These are phyloP conservation scores for Branchellion lobata DNA, from an alignment of 2,888 invertebrate species.

Conservation along the genomic window DNA sequence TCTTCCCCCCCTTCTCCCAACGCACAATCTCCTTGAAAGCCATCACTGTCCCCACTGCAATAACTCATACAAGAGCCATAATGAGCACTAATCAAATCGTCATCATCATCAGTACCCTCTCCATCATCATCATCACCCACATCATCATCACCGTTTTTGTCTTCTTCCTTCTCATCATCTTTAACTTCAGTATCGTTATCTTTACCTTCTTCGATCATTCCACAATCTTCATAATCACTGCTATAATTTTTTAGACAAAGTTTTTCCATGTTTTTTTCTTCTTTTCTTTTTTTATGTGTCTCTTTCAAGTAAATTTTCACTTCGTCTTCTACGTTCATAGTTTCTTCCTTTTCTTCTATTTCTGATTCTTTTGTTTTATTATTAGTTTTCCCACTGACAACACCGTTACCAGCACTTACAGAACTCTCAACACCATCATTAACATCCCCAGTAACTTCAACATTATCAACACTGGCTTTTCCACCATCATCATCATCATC, in stretches of 20 bases:
- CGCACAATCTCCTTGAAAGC: too few species aligned
- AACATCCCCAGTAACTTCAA: not conserved
- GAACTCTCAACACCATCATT: not conserved
- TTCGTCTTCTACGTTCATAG: too few species aligned
- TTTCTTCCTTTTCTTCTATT: too few species aligned
- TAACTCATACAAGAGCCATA: slow-evolving; percentile 15
- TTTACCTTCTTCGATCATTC: not conserved
- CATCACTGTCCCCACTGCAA: slow-evolving; percentile 14
- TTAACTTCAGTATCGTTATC: not conserved
- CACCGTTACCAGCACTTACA: too few species aligned
- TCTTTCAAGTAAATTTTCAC: too few species aligned
- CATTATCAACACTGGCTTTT: not conserved
- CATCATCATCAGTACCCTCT: slow-evolving; percentile 1
- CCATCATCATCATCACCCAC: slow-evolving; percentile 19
- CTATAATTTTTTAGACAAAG: too few species aligned
- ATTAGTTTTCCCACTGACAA: too few species aligned
- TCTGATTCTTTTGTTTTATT: too few species aligned
- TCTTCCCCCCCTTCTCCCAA: too few species aligned
- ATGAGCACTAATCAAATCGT: slow-evolving; percentile 8
- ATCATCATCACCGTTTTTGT: slow-evolving; percentile 5
- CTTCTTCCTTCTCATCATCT: slow-evolving; percentile 23
- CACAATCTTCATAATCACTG: not conserved
- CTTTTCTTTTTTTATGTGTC: not conserved
- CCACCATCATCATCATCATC: not conserved
- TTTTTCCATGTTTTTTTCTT: too few species aligned